Evolutionary conservation across 2,113 vertebrate genomes (phyloP).

Genomic region (Acrocephalus arundinaceus): DNA sequence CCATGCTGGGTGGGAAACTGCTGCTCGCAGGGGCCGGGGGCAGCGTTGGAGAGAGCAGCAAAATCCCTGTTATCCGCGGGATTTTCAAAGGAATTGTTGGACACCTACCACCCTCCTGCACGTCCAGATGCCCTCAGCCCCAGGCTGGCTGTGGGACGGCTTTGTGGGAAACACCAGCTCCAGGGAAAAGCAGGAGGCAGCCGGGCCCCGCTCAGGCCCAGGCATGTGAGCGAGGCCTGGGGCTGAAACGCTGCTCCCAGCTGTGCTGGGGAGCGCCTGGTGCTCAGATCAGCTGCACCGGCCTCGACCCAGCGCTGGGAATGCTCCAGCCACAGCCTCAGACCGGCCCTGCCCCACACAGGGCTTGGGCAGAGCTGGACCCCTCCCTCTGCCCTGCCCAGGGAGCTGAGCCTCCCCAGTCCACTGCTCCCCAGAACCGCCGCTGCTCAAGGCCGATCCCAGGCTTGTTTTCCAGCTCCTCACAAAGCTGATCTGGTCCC

Average conservation of each 20-base stretch:
- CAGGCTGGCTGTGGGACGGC: neutral
- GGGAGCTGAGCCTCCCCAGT: fast-evolving
- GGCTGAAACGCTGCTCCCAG: neutral
- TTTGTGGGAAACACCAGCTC: neutral
- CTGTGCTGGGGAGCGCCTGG: neutral
- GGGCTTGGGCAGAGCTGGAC: fast-evolving
- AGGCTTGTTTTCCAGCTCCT: neutral
- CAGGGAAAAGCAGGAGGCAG: neutral
- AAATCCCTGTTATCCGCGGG: fast-evolving
- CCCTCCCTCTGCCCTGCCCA: neutral
- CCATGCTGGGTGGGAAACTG: neutral
- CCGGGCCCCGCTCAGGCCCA: neutral
- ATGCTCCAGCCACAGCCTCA: neutral
- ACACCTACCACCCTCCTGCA: fast-evolving
- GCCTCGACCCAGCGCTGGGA: neutral
- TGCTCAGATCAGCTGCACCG: fast-evolving
- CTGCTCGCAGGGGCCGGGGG: neutral
- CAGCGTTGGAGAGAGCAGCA: neutral
- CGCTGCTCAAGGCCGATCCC: neutral
- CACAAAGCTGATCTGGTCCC: neutral
- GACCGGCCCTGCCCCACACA: fast-evolving
- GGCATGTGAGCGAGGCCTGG: neutral
- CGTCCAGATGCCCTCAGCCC: neutral
- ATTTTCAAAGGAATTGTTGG: neutral
- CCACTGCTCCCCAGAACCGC: neutral